phyloP scores from a whole-genome alignment of 1,140 invertebrate genomes.

The Limonius californicus region DNA sequence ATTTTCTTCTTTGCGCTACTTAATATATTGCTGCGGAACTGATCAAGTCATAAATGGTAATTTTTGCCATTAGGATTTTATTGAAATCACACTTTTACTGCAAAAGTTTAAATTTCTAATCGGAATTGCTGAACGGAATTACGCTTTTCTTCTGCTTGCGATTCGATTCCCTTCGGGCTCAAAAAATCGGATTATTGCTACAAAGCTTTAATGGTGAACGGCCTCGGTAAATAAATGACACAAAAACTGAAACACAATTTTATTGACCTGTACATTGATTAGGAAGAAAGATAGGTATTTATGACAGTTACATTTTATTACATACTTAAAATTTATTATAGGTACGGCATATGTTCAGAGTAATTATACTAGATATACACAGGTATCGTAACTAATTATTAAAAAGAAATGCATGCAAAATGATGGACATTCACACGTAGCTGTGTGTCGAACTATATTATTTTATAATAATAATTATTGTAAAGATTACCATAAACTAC shows the following conservation, averaged over 20 bases:
- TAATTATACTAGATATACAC: constrained; percentile 6
- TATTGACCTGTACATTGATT: constrained; percentile 7
- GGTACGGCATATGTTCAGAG: constrained; percentile 1
- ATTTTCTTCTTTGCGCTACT: constrained; percentile 28
- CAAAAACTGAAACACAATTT: constrained; percentile 14
- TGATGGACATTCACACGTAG: constrained; percentile 4
- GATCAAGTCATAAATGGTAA: constrained; percentile 29
- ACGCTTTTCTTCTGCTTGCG: too few relatives aligned
- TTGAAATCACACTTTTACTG: too few relatives aligned
- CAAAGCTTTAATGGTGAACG: too few relatives aligned
- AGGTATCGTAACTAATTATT: constrained; percentile 1
- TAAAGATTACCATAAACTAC: constrained; percentile 1
- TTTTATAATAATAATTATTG: not conserved
- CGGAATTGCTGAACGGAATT: not conserved
- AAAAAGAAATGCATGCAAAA: constrained; percentile 8
- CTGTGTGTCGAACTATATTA: not conserved
- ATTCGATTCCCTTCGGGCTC: too few relatives aligned
- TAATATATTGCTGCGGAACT: constrained; percentile 18
- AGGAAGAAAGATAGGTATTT: constrained; percentile 14
- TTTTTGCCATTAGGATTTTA: constrained; percentile 19
- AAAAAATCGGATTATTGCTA: too few relatives aligned
- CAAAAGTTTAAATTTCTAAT: not conserved
- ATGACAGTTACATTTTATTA: constrained; percentile 10
- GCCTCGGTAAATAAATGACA: not conserved
- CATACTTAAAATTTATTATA: constrained; percentile 15